phyloP scores from a whole-genome alignment of 2,797 vertebrate species.

The Alosa sapidissima region DNA sequence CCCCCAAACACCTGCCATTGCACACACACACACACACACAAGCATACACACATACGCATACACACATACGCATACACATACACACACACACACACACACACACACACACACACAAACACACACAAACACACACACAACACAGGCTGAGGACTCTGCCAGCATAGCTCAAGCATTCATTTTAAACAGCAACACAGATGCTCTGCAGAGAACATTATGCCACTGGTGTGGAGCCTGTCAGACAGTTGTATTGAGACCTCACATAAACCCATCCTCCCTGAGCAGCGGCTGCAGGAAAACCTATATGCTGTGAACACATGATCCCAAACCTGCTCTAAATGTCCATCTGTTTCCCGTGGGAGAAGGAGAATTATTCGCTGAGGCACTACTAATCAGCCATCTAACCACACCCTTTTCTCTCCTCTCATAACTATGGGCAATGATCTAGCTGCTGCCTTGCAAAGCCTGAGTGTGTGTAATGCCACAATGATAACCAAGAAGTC shows the following conservation, averaged over 20 bases:
- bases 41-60: slow-evolving; percentile 6
- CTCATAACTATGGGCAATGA: not conserved
- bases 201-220: not conserved
- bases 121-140: not conserved
- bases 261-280: not conserved
- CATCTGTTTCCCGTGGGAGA: slow-evolving; percentile 4
- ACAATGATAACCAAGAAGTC: not conserved
- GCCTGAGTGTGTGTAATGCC: not conserved
- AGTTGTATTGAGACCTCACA: not conserved
- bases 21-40: slow-evolving; percentile 8
- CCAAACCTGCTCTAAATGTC: not conserved
- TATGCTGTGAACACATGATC: not conserved
- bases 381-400: not conserved
- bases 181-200: not conserved
- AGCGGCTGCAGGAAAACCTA: not conserved
- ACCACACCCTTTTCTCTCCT: not conserved
- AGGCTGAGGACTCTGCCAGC: not conserved
- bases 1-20: slow-evolving; percentile 78
- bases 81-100: too few relatives aligned
- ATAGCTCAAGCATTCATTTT: not conserved
- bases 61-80: not conserved
- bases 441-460: not conserved
- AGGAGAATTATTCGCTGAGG: not conserved
- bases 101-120: too few relatives aligned
- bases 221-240: not conserved